Conservation (phyloP, 2,888 invertebrate genomes). For the Eubasilissa splendida region DNA sequence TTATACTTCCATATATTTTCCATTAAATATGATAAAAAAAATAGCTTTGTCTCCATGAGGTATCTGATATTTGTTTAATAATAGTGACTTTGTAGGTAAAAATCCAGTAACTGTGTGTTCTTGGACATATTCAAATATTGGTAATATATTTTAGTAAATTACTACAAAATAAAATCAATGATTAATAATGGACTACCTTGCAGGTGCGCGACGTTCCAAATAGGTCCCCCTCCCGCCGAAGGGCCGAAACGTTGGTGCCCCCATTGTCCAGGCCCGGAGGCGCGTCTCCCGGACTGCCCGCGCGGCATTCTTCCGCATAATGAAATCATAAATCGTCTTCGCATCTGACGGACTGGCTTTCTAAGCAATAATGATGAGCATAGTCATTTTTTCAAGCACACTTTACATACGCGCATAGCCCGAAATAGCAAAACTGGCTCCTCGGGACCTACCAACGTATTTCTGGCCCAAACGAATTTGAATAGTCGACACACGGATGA, state of each 20-base stretch:
- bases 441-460: slow-evolving; percentile 16
- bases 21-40: no score
- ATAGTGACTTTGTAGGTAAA: no score
- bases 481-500: slow-evolving; percentile 25
- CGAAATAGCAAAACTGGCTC: slow-evolving; percentile 7
- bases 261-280: not conserved
- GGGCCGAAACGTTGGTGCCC: not conserved
- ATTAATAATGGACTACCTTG: no score
- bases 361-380: slow-evolving; percentile 39
- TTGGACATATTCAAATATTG: no score
- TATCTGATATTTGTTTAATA: no score
- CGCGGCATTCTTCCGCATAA: slow-evolving; percentile 57
- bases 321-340: slow-evolving; percentile 57
- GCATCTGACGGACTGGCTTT: slow-evolving; percentile 41
- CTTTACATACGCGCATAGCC: not conserved
- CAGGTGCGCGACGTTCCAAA: no score
- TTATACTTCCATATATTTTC: no score
- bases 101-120: no score
- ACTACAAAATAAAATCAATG: no score
- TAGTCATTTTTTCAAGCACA: slow-evolving; percentile 14
- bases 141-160: no score
- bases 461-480: not conserved
- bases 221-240: not conserved
- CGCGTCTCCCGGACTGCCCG: slow-evolving; percentile 6
- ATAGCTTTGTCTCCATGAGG: no score